Conservation (phyloP, 2,113 vertebrate genomes). For the Erpornis zantholeuca region DNA sequence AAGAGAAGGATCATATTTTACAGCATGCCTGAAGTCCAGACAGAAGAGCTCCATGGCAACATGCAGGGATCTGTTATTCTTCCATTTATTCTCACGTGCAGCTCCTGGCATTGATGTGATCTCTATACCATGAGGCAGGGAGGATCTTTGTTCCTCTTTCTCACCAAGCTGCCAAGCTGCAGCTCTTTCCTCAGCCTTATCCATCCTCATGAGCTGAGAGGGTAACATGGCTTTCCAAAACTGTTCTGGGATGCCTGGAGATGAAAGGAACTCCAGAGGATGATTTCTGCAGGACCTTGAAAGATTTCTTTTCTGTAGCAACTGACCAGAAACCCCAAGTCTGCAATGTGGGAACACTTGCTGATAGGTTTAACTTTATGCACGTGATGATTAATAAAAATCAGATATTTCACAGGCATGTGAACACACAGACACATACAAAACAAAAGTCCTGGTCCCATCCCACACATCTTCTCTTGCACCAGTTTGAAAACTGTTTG, state of each 20-base stretch:
- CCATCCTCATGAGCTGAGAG: background rate
- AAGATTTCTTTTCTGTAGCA: background rate
- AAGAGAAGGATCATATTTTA: background rate
- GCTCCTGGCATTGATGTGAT: slow-evolving; percentile 15
- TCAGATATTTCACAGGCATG: background rate
- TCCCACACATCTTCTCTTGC: background rate
- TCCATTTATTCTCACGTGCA: slow-evolving; percentile 10
- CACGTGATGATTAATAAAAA: background rate
- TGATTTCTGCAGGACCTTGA: background rate
- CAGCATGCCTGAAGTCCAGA: background rate
- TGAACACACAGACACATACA: background rate
- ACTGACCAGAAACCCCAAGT: background rate
- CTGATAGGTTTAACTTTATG: background rate
- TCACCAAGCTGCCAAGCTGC: background rate
- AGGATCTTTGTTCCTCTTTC: background rate
- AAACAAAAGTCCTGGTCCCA: background rate
- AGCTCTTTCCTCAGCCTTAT: background rate
- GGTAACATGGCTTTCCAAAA: background rate
- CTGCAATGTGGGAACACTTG: background rate
- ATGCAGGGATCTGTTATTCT: slow-evolving; percentile 12
- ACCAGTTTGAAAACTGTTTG: background rate
- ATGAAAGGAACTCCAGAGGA: background rate
- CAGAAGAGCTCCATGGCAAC: slow-evolving; percentile 40
- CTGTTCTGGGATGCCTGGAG: background rate
- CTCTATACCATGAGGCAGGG: background rate